Base-by-base conservation (phyloP, 2,888 invertebrate genomes). In the Morinoia aosen region DNA sequence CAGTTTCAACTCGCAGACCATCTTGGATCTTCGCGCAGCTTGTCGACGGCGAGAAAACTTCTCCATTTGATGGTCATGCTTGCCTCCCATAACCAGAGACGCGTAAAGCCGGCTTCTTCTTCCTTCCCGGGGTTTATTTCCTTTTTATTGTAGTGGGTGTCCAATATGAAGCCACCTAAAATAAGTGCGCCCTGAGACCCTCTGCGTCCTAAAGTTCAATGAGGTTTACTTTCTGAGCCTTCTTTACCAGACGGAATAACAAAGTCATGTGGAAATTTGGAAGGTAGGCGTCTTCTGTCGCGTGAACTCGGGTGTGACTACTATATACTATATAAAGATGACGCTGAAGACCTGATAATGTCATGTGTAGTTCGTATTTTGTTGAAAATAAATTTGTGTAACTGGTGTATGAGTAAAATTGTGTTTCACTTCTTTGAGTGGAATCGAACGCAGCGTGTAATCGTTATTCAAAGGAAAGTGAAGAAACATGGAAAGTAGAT, bases 91-190 rank as follows among this genome's bases (percentile, higher is more conserved):
- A 76, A 33, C 76, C 76, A 76, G 76, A 16, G 25, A 76, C 76
- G 33, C 76, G 19, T 76, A 76, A 76, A 76, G 76, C 76, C 25
- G 76, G 76, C 33, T 76, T 76, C 76, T 76, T 76, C 33, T 76
- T 33, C 76, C 76, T 25, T 33, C 76, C 76, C 76, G 76, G 8
- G 76, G 76, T 76, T 76, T 76, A 76, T 76, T 76, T 76, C 76
- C 76, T 76, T 76, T 76, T 76, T 76, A 76, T 76, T 76, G 33
- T 76, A 76, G 76, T 76, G 76, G 76, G 76, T 76, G 76, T 76
- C 76, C 76, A 76, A 76, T 76, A 76, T 76, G 76, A 76, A 76
- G 76, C 19, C 76, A 76, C 76, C 76, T 76, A 76, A 76, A 76
- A 76, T 76, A 76, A 76, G 76, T 76, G 76, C 76, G 19, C 76